Base-by-base conservation (phyloP, 2,797 vertebrate species). In the Enteromius thamalakanensis region DNA sequence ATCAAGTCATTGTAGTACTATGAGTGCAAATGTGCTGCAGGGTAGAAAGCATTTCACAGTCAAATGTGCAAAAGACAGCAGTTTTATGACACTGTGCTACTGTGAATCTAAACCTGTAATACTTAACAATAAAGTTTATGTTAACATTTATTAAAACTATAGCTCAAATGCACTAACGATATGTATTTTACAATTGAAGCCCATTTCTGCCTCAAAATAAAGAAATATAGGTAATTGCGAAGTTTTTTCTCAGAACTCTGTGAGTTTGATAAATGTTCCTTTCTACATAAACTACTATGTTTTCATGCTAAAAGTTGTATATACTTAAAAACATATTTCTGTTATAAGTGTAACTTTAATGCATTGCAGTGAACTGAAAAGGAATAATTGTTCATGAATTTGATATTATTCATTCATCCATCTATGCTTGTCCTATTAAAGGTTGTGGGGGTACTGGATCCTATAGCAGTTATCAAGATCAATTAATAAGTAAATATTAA, bases 21-120 rank as follows among this genome's bases (percentile, higher is more conserved):
- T 64, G 55, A 74, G 29, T 26, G 11, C n/a, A 12, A 74, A 81
- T 37, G 29, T 32, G 26, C 80, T 26, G 55, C 29, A 64, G 51
- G n/a, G 12, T 40, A 32, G 12, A 70, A 80, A 26, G 34, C 0
- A 3, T 9, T 80, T 55, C 47, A 67, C 34, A 65, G 14, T 3
- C 47, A 70, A 69, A 80, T 9, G n/a, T 37, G 12, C 14, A 19
- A 42, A 65, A 78, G 5, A 42, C 10, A 45, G 64, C 32, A 53
- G 47, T 45, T 40, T 53, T 34, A 19, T 6, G 4, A 68, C 29
- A 34, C 9, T 60, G n/a, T 4, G 3, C 3, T 12, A 23, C 11
- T 58, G 32, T 9, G 34, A 40, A 40, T 29, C 23, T 77, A n/a
- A 74, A 37, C 55, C 2, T 0, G 6, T 14, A 34, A 23, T 6